Conservation (phyloP, 2,797 vertebrate genomes). For the Semaprochilodus insignis region DNA sequence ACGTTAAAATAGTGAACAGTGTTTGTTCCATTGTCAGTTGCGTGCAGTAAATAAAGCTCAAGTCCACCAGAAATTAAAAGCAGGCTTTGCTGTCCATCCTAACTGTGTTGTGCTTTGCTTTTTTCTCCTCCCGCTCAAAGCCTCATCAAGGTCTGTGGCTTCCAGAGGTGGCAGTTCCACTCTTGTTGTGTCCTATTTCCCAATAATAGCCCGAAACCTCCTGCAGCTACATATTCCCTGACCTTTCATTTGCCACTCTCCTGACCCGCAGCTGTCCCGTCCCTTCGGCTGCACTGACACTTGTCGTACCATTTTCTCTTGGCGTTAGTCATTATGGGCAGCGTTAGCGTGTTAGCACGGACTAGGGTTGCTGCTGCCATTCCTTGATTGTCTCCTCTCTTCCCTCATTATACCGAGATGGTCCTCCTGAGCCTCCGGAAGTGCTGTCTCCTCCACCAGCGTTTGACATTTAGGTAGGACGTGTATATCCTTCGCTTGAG, state of each 20-base stretch:
- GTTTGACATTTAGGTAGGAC: slow-evolving; percentile 65
- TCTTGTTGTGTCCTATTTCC: slow-evolving; percentile 14
- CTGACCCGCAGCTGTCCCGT: slow-evolving; percentile 32
- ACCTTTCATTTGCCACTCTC: slow-evolving; percentile 50
- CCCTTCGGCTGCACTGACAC: slow-evolving; percentile 50
- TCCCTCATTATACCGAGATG: slow-evolving; percentile 41
- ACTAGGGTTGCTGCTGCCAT: slow-evolving; percentile 40
- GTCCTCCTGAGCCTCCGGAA: slow-evolving; percentile 47
- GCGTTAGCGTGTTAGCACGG: slow-evolving; percentile 28
- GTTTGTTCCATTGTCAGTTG: not conserved
- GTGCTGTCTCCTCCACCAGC: slow-evolving; percentile 50
- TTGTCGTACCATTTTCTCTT: slow-evolving; percentile 61
- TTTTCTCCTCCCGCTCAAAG: slow-evolving; percentile 1
- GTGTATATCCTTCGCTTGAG: slow-evolving; percentile 55
- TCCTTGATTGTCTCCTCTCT: slow-evolving; percentile 48
- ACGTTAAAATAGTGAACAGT: not conserved
- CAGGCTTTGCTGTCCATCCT: not conserved
- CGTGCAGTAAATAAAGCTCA: not conserved
- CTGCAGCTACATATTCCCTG: slow-evolving; percentile 38
- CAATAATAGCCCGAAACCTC: slow-evolving; percentile 52
- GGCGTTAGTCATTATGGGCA: slow-evolving; percentile 50
- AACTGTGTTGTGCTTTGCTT: not conserved
- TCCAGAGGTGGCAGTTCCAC: slow-evolving; percentile 30
- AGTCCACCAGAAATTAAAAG: not conserved
- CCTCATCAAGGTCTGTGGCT: slow-evolving; percentile 13